Evolutionary conservation across 2,888 invertebrate species (phyloP).

Genomic region (Alsophila aescularia): DNA sequence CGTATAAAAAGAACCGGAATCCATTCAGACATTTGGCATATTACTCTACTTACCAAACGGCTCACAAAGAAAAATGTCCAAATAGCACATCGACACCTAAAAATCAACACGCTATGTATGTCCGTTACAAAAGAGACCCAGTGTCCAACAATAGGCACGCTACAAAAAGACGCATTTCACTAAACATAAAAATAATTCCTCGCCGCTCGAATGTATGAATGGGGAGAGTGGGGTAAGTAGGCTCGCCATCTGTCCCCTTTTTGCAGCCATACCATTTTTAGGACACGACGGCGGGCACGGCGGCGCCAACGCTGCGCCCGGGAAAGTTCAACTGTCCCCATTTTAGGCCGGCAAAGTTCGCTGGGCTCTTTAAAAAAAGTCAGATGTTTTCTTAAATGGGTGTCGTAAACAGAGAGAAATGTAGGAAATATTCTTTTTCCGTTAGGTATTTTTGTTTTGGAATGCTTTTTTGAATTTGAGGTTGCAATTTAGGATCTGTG

Average conservation of each 20-base stretch:
- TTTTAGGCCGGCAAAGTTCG: constrained; percentile 25
- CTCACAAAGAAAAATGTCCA: no score
- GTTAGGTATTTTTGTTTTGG: constrained; percentile 1
- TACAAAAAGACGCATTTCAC: constrained; percentile 19
- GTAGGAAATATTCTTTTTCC: not conserved
- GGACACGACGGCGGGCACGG: constrained; percentile 20
- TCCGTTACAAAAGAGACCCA: constrained; percentile 3
- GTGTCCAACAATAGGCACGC: constrained; percentile 15
- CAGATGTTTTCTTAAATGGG: constrained; percentile 22
- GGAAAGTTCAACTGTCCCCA: constrained; percentile 23
- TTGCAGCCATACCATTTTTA: constrained; percentile 28
- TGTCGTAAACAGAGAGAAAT: constrained; percentile 12
- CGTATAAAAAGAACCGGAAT: no score
- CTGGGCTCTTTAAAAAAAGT: constrained; percentile 11
- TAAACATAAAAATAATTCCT: constrained; percentile 25
- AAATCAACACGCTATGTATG: not conserved
- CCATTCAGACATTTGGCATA: no score
- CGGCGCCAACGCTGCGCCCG: constrained; percentile 22
- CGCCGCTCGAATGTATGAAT: constrained; percentile 7
- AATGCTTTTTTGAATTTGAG: not conserved
- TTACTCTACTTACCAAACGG: no score
- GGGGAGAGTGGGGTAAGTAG: constrained; percentile 20
- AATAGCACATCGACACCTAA: not conserved
- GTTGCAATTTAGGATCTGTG: not conserved
- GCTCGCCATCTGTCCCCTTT: constrained; percentile 32